Percentiles rank a stretch among this genome's conserved stretches.
These are phyloP conservation scores for Climacteris rufus DNA, from an alignment of 2,113 vertebrate genomes.

Conservation along the genomic window DNA sequence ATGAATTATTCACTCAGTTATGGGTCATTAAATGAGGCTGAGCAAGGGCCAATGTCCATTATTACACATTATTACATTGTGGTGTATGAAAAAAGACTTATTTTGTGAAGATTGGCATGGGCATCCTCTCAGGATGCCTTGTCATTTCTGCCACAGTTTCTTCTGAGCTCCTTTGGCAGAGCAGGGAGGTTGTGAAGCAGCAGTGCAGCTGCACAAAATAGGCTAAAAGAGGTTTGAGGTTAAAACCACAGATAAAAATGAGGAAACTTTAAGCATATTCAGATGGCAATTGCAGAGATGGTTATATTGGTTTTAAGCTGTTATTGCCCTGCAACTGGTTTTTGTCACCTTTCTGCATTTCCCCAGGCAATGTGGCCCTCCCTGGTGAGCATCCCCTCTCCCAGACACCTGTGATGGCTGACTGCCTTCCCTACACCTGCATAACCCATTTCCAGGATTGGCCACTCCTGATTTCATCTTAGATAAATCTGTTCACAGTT, in stretches of 20 bases:
- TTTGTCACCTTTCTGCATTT: background rate
- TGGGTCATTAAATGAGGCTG: slow-evolving; percentile 44
- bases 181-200: background rate
- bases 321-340: background rate
- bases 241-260: background rate
- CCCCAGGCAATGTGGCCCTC: background rate
- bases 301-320: background rate
- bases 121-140: background rate
- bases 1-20: slow-evolving; percentile 65
- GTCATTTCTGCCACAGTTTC: background rate
- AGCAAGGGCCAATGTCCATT: background rate
- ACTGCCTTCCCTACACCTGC: background rate
- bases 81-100: background rate
- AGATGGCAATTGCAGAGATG: background rate
- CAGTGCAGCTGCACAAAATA: background rate
- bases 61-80: slow-evolving; percentile 17
- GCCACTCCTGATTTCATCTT: background rate
- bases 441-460: background rate
- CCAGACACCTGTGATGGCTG: background rate
- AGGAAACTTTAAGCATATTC: background rate
- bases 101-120: background rate
- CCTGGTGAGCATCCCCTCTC: background rate
- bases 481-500: background rate
- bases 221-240: background rate
- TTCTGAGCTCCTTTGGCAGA: background rate